These are phyloP conservation scores for Nothura maculosa DNA, from an alignment of 2,797 vertebrate species.

Conservation along the genomic window DNA sequence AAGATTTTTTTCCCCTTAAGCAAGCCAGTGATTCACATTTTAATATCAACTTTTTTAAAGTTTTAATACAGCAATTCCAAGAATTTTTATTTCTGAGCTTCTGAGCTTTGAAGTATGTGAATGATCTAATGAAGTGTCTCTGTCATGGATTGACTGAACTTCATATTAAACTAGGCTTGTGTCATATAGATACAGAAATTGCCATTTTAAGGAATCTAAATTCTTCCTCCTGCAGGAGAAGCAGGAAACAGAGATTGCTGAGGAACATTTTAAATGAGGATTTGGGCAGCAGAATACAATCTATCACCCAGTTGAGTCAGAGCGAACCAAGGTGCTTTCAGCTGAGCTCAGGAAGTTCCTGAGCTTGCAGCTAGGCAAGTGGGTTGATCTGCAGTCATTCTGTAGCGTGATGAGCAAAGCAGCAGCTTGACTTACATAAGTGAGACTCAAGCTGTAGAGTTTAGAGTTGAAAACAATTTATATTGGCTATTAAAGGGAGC, in stretches of 20 bases:
- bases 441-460: conserved; percentile 24
- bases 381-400: neutral
- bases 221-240: neutral
- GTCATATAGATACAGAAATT: neutral
- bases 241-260: neutral
- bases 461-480: conserved; percentile 55
- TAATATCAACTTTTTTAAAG: no score
- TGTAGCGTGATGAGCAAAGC: neutral
- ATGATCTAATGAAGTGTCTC: neutral
- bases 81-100: neutral
- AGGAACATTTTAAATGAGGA: neutral
- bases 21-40: conserved; percentile 26
- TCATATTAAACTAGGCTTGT: neutral
- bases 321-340: neutral
- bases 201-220: neutral
- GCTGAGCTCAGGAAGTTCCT: neutral
- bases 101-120: neutral
- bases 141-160: neutral
- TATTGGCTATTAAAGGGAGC: conserved; percentile 50
- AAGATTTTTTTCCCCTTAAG: neutral
- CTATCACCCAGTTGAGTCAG: fast-evolving
- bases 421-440: neutral
- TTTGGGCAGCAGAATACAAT: neutral
- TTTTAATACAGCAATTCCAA: conserved; percentile 39
- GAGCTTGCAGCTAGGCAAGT: fast-evolving